Evolutionary conservation across 2,113 vertebrate species (phyloP).

Genomic region (Saguinus midas): DNA sequence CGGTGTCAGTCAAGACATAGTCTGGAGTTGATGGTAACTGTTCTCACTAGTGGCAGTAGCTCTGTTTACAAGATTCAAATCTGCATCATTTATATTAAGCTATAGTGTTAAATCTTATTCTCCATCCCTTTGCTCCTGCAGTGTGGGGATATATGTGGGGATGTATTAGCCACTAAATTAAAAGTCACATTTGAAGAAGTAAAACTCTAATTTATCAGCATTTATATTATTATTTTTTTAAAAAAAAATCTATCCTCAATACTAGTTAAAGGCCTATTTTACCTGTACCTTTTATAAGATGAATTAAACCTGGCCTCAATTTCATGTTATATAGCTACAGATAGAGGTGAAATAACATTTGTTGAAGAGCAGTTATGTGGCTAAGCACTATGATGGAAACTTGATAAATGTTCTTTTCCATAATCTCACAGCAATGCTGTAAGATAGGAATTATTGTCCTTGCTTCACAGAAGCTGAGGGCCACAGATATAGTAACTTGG

Average conservation of each 20-base stretch:
- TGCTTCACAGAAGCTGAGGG: neutral
- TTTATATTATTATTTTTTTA: neutral
- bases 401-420: neutral
- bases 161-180: neutral
- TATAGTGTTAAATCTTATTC: neutral
- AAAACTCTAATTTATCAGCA: neutral
- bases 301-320: neutral
- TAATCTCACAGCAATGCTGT: neutral
- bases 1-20: neutral
- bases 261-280: neutral
- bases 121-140: neutral
- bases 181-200: neutral
- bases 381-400: neutral
- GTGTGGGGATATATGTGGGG: neutral
- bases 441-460: neutral
- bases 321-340: neutral
- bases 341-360: neutral
- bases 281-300: conserved; percentile 3
- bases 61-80: neutral
- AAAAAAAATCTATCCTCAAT: neutral
- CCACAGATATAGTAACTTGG: neutral
- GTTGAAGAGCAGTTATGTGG: neutral
- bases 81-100: neutral
- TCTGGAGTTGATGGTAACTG: neutral
- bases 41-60: neutral